Conservation (phyloP, 1,140 invertebrate genomes). For the Camponotus floridanus region DNA sequence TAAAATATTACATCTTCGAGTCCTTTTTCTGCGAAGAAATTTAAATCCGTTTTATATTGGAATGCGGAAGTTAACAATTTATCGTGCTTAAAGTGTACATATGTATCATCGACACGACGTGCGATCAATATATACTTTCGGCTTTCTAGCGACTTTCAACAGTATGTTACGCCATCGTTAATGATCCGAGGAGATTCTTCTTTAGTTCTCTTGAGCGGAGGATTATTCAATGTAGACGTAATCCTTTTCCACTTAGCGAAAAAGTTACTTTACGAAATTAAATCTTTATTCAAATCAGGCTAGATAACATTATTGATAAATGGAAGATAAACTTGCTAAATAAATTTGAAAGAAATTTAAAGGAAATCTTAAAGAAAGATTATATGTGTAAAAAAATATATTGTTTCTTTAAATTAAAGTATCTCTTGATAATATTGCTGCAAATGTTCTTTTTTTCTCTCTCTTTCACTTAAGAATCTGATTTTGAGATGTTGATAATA, state of each 20-base stretch:
- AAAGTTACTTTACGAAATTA: neutral
- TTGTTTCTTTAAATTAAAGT: neutral
- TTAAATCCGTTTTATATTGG: neutral
- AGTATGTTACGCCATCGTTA: conserved; percentile 39
- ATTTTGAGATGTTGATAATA: too few relatives aligned
- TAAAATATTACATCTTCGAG: neutral
- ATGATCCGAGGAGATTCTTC: conserved; percentile 31
- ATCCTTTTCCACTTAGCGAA: neutral
- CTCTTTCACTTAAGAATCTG: too few relatives aligned
- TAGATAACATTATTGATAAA: neutral
- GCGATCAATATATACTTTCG: conserved; percentile 30
- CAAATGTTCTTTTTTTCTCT: neutral
- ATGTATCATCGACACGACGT: neutral
- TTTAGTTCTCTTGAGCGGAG: neutral
- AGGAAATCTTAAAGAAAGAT: neutral
- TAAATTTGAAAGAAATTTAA: neutral
- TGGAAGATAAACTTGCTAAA: neutral
- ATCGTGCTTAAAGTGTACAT: neutral
- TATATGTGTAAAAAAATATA: neutral
- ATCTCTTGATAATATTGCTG: neutral
- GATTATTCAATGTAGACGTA: neutral
- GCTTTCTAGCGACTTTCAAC: conserved; percentile 27
- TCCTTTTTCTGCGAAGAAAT: neutral
- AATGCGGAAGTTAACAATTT: conserved; percentile 58
- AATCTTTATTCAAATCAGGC: neutral